Base-by-base conservation (phyloP, 2,888 invertebrate species). In the Limnephilus rhombicus region DNA sequence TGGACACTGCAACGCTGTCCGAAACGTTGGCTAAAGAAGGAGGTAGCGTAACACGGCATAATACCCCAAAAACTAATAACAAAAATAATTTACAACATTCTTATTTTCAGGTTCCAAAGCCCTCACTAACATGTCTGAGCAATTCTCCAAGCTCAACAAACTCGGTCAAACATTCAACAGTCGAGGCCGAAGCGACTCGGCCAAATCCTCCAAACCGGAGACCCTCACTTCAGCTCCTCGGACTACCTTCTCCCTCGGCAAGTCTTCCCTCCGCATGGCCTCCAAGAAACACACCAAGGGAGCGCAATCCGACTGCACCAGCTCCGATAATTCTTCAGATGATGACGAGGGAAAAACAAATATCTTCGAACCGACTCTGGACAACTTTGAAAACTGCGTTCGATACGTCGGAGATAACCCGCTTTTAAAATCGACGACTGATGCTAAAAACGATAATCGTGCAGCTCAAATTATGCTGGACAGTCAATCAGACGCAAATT, bases 141-240 rank as follows among this genome's bases (percentile, higher is more conserved):
- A 98, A 94, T 98, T 99, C 95, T 98, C 98, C 92, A 98, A 98
- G 95, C 95, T 98, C 81, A 98, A 98, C 94, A 97, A 97, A 94
- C 95, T 98, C 80, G 96, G 97, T 92, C 97, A 97, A 94, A 97
- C 97, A 41, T 96, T 97, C 86, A 97, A 97, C 94, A 96, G 97
- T 0, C 95, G 97, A 95, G 94, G 97, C 94, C 95, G 97, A 92
- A 94, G 96, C 94, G 94, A 96, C 94, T 95, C 96, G 2, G 80
- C 91, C 92, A 94, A 93, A 93, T 96, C 96, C 94, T 95, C 96
- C n/a, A 96, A 95, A 93, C 95, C 96, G 94, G 96, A 96, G 92
- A 92, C 45, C 94, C 95, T 95, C 92, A 94, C 95, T 93, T 94
- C 96, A 37, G 95, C 89, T 68, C 87, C 96, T 0, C 94, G 95